These are phyloP conservation scores for Amphimedon queenslandica DNA, from an alignment of 37 sponge, comb jelly and placozoan species.

Conservation along the genomic window DNA sequence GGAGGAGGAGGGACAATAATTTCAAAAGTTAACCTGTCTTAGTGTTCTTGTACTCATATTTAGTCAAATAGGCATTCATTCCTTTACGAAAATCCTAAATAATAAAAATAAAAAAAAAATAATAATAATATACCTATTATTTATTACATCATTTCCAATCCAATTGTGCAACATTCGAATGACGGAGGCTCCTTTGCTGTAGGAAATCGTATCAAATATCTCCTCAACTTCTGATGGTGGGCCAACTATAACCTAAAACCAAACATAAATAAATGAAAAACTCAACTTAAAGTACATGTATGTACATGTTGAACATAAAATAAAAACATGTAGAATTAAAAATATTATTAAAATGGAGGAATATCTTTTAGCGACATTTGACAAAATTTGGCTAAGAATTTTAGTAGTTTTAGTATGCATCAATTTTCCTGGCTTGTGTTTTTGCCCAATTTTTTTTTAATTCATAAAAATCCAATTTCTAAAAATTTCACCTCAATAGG, in stretches of 20 bases:
- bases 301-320: neutral
- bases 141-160: constrained; percentile 88
- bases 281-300: too few relatives aligned
- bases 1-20: too few relatives aligned
- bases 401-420: too few relatives aligned
- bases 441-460: too few relatives aligned
- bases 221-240: constrained; percentile 93
- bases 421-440: too few relatives aligned
- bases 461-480: too few relatives aligned
- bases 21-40: constrained; percentile 41
- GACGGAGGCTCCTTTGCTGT: constrained; percentile 91
- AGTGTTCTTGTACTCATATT: constrained; percentile 71
- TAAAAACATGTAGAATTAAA: too few relatives aligned
- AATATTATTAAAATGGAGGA: too few relatives aligned
- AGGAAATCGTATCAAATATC: constrained; percentile 96
- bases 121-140: too few relatives aligned
- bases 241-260: constrained; percentile 65
- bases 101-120: constrained; percentile 16
- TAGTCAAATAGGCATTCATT: constrained; percentile 69
- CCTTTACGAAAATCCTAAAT: constrained; percentile 77
- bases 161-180: constrained; percentile 87
- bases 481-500: constrained; percentile 64
- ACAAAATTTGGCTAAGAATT: too few relatives aligned
- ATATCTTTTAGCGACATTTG: too few relatives aligned
- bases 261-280: too few relatives aligned